These are phyloP conservation scores for Plectropomus leopardus DNA, from an alignment of 2,113 vertebrate genomes.

Conservation along the genomic window DNA sequence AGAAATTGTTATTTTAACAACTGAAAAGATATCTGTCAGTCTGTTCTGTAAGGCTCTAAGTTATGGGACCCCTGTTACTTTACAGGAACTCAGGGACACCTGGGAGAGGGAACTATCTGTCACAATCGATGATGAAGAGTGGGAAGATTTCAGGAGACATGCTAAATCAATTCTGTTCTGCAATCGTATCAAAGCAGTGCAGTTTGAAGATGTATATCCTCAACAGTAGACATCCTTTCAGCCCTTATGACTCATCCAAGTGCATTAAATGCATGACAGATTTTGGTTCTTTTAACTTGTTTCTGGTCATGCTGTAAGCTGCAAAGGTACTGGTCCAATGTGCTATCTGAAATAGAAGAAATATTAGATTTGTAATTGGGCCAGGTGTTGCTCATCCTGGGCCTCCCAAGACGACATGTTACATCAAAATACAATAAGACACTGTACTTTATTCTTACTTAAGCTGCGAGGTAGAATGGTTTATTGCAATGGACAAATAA, in stretches of 20 bases:
- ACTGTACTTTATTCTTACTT: too few species aligned
- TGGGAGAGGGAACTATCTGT: conserved; percentile 9
- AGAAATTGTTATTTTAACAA: too few species aligned
- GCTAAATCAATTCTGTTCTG: not conserved
- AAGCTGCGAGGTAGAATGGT: not conserved
- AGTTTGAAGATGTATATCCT: conserved; percentile 18
- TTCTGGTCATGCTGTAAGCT: conserved; percentile 5
- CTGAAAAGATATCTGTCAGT: too few species aligned
- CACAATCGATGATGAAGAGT: not conserved
- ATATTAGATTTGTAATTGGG: not conserved
- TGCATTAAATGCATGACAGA: conserved; percentile 15
- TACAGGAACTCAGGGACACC: not conserved
- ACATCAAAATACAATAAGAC: not conserved
- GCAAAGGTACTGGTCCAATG: not conserved
- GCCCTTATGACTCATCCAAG: not conserved
- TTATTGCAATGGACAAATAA: conserved; percentile 1
- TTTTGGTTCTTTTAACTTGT: not conserved
- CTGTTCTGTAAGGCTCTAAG: too few species aligned
- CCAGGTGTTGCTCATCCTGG: not conserved
- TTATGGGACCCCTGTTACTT: too few species aligned
- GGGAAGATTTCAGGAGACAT: conserved; percentile 9
- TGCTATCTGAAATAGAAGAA: not conserved
- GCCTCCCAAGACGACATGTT: not conserved
- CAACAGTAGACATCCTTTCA: not conserved
- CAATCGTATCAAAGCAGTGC: too few species aligned